phyloP scores from a whole-genome alignment of 2,888 invertebrate genomes.

The Slavum lentiscoides region DNA sequence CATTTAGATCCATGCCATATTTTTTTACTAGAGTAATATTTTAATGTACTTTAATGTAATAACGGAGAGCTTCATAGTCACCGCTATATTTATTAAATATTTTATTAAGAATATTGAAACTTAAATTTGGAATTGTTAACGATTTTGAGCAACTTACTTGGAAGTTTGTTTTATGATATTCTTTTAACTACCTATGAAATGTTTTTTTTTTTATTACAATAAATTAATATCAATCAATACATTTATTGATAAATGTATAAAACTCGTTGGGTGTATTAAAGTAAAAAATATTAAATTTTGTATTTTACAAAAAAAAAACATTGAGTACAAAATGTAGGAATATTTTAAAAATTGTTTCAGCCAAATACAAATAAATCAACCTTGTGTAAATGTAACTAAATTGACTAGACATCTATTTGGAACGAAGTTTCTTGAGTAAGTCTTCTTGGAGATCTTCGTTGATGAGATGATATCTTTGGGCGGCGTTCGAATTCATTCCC shows the following conservation, averaged over 20 bases:
- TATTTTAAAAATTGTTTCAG: constrained; percentile 29
- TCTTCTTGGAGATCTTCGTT: constrained; percentile 56
- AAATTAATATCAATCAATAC: background rate
- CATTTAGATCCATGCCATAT: too few species aligned
- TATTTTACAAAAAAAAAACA: constrained; percentile 8
- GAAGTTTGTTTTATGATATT: constrained; percentile 8
- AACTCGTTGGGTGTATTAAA: constrained; percentile 25
- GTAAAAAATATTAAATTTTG: constrained; percentile 33
- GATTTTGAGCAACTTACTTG: constrained; percentile 22
- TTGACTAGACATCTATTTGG: constrained; percentile 74
- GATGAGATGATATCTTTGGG: constrained; percentile 60
- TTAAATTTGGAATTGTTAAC: background rate
- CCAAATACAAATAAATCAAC: constrained; percentile 17
- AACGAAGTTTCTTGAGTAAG: constrained; percentile 63
- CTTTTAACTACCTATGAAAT: constrained; percentile 17
- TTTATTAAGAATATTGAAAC: background rate
- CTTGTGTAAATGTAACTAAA: background rate
- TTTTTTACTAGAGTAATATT: background rate
- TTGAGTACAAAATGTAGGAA: constrained; percentile 35
- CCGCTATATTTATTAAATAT: background rate
- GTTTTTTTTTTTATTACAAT: background rate
- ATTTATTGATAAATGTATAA: constrained; percentile 2
- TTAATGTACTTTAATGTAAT: background rate
- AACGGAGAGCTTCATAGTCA: background rate
- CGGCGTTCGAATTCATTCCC: constrained; percentile 62